phyloP scores from a whole-genome alignment of 2,888 invertebrate genomes.

The Ectropis crepuscularia region DNA sequence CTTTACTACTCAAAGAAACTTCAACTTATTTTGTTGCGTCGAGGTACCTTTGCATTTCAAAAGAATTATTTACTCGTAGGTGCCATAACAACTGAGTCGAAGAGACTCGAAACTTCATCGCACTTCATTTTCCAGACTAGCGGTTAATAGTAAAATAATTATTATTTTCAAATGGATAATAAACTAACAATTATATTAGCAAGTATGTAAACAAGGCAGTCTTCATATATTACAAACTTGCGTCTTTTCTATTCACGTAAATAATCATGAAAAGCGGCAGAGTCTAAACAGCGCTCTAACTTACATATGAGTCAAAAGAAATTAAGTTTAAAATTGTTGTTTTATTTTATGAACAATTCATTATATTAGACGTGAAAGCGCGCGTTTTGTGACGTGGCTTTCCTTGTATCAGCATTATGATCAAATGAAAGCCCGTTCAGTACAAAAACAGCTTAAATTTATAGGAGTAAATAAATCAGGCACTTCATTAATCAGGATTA shows the following conservation, averaged over 20 bases:
- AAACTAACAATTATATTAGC: constrained; percentile 57
- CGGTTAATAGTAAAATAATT: constrained; percentile 44
- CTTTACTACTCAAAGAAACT: constrained; percentile 32
- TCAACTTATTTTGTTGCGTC: constrained; percentile 27
- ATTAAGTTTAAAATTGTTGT: background rate
- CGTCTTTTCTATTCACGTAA: constrained; percentile 21
- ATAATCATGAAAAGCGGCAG: constrained; percentile 21
- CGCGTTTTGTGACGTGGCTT: too few relatives aligned
- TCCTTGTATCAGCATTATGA: too few relatives aligned
- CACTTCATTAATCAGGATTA: too few relatives aligned
- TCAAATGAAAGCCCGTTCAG: too few relatives aligned
- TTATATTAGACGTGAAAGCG: too few relatives aligned
- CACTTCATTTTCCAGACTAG: constrained; percentile 60
- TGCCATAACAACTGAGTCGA: constrained; percentile 35
- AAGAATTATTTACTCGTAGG: constrained; percentile 16
- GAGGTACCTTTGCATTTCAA: constrained; percentile 5
- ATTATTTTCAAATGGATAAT: constrained; percentile 50
- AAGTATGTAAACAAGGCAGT: constrained; percentile 57
- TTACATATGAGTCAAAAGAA: background rate
- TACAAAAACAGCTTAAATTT: too few relatives aligned
- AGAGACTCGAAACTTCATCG: constrained; percentile 47
- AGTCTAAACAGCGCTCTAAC: background rate
- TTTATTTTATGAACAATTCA: too few relatives aligned
- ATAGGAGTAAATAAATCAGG: too few relatives aligned
- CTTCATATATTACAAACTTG: constrained; percentile 43